Percentiles rank a stretch among this genome's conserved stretches.
Conservation (phyloP, 1,140 invertebrate species). For the Phocides pigmalion region DNA sequence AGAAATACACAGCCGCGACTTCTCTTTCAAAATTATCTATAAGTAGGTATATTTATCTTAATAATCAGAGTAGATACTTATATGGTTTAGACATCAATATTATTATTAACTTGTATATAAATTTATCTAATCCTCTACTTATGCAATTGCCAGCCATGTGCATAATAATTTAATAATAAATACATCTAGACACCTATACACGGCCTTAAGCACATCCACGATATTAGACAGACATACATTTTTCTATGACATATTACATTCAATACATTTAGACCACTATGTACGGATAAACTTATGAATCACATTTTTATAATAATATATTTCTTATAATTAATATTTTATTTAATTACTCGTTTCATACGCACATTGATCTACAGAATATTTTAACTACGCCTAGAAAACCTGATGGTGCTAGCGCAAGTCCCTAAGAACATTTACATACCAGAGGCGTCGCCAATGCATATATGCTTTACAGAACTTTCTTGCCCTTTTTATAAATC, state of each 20-base stretch:
- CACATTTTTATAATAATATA: constrained; percentile 61
- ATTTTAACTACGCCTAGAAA: neutral
- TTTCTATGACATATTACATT: constrained; percentile 46
- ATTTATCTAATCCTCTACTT: constrained; percentile 59
- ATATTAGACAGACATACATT: constrained; percentile 45
- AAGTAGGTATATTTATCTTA: constrained; percentile 43
- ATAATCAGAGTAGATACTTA: constrained; percentile 37
- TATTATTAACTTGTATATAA: constrained; percentile 40
- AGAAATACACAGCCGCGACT: constrained; percentile 58
- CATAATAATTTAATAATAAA: constrained; percentile 53
- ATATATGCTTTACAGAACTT: no score
- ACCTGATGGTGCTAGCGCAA: no score
- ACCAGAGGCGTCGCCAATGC: no score
- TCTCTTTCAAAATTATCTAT: constrained; percentile 49
- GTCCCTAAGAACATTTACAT: no score
- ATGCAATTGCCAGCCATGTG: constrained; percentile 59
- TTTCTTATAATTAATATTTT: constrained; percentile 47
- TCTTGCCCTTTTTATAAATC: no score
- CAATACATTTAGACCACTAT: constrained; percentile 49
- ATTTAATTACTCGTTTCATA: constrained; percentile 34
- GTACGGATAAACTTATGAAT: constrained; percentile 65
- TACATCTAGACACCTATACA: constrained; percentile 49
- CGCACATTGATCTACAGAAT: constrained; percentile 42
- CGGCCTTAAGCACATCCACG: constrained; percentile 51
- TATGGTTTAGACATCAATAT: constrained; percentile 37